These are phyloP conservation scores for Prolemur simus DNA, from an alignment of 2,113 vertebrate species.

Conservation along the genomic window DNA sequence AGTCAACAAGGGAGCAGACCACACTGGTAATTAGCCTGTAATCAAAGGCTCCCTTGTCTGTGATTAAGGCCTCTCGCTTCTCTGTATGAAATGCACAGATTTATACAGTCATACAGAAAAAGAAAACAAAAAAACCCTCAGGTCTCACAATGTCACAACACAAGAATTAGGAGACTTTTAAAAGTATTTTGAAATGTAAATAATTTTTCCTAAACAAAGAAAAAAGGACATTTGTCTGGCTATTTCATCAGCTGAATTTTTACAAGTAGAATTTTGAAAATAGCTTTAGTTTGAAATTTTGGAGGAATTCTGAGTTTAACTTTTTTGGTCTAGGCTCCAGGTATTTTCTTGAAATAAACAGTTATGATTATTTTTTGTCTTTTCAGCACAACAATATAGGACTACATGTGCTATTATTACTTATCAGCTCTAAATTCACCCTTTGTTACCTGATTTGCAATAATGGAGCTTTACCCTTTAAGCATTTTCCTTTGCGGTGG, in stretches of 20 bases:
- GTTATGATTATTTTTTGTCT: not conserved
- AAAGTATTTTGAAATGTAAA: not conserved
- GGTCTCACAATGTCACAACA: not conserved
- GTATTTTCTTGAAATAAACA: not conserved
- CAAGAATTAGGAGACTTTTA: not conserved
- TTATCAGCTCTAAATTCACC: not conserved
- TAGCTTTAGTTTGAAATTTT: not conserved
- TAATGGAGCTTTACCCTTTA: not conserved
- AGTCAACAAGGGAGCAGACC: not conserved
- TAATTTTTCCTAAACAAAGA: not conserved
- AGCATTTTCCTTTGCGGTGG: not conserved
- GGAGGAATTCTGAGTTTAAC: not conserved
- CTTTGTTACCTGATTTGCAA: not conserved
- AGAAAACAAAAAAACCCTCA: not conserved
- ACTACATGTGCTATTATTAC: not conserved
- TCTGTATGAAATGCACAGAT: not conserved
- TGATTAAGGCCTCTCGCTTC: not conserved
- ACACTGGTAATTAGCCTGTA: not conserved
- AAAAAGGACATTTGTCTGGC: not conserved
- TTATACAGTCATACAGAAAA: not conserved
- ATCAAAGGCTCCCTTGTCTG: not conserved
- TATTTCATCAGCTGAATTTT: not conserved
- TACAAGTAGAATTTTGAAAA: not conserved
- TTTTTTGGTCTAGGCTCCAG: not conserved
- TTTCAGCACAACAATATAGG: not conserved